phyloP scores from a whole-genome alignment of 2,113 vertebrate species.

The Albula goreensis region DNA sequence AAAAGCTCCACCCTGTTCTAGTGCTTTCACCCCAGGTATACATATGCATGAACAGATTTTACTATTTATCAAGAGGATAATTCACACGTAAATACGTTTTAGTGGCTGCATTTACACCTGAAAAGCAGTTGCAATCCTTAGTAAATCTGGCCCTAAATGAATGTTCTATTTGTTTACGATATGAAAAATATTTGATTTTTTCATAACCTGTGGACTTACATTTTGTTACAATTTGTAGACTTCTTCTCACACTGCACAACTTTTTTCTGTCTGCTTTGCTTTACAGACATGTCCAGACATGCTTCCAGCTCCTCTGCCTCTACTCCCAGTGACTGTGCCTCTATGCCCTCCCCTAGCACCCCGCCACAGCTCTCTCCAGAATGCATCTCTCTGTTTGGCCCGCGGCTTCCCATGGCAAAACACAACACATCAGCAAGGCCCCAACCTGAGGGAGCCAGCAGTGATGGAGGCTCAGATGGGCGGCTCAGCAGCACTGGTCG shows the following conservation, averaged over 20 bases:
- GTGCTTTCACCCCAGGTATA: too few species aligned
- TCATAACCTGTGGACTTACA: too few species aligned
- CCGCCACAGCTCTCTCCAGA: conserved; percentile 69
- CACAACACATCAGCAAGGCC: conserved; percentile 67
- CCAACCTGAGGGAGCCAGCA: conserved; percentile 85
- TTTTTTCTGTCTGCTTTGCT: conserved; percentile 18
- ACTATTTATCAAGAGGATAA: too few species aligned
- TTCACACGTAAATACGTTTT: too few species aligned
- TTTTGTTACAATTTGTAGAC: not conserved
- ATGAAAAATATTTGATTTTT: too few species aligned
- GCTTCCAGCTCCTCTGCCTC: conserved; percentile 67
- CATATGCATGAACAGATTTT: too few species aligned
- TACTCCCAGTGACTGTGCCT: conserved; percentile 71
- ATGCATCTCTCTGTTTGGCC: conserved; percentile 63
- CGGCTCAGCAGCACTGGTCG: conserved; percentile 57
- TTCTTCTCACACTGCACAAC: not conserved
- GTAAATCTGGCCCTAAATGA: too few species aligned
- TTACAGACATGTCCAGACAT: conserved; percentile 71
- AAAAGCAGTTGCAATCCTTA: too few species aligned
- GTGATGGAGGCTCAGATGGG: conserved; percentile 61
- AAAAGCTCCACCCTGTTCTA: too few species aligned
- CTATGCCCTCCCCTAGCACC: conserved; percentile 69
- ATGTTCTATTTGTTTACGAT: too few species aligned
- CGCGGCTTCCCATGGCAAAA: conserved; percentile 59
- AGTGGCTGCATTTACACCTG: too few species aligned